Evolutionary conservation across 1,140 invertebrate genomes (phyloP), one percentile per base, ranked within the genome.

Genomic region (Trachymyrmex cornetzi): DNA sequence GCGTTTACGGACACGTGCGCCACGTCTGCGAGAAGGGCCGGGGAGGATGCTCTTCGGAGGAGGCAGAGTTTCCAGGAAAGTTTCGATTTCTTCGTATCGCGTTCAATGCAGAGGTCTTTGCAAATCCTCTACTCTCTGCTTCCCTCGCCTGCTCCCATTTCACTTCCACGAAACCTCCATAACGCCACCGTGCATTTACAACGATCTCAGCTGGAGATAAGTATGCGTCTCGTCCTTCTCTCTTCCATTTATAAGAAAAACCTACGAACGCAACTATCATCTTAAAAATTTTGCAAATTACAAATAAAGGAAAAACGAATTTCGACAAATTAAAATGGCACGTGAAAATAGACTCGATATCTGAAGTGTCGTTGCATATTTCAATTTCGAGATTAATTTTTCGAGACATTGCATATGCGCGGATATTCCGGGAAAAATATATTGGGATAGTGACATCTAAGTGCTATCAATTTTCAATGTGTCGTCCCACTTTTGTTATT

Each of bases 1-100:
- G 34, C 24, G 48, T 48, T 81, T 12, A n/a, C 22, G 72, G 66
- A 77, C 48, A 79, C 38, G 82, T 59, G 63, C 67, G 27, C 34
- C 16, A 50, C 44, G 48, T 38, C 3, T 7, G 61, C 57, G 19
- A 48, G 24, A 64, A 85, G 50, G 55, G 53, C 48, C 44, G 16
- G 16, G 30, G 34, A 85, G 72, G 27, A 77, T 69, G 69, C 55
- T 85, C 48, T 44, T 64, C 11, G 72, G 11, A 85, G 66, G 50
- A 61, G 38, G n/a, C 38, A 38, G 50, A 75, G 34, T 90, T 90
- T 90, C 87, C 57, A 88, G 24, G 88, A 90, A 90, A 87, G 77
- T 77, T 81, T 77, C 57, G 55, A 44, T 57, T 89, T 89, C 87
- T 34, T 86, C 67, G 71, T 86, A 90, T 89, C 71, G 44, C 27